phyloP scores from a whole-genome alignment of 23 tunicate species.

The Styela plicata region DNA sequence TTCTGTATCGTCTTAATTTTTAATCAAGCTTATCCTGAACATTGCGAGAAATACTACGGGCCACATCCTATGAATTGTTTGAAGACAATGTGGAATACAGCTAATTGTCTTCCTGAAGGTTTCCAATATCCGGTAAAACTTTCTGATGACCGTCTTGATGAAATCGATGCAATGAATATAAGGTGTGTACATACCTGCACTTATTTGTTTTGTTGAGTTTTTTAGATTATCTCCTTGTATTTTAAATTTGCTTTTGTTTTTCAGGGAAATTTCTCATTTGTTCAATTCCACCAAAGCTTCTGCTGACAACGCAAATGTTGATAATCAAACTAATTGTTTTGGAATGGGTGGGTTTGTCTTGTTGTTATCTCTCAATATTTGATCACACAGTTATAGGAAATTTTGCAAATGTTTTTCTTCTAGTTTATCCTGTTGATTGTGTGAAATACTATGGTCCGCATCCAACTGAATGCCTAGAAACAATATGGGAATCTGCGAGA shows the following conservation, averaged over 20 bases:
- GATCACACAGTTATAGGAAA: no score
- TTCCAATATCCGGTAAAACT: constrained; percentile 17
- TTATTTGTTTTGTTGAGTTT: no score
- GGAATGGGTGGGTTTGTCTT: no score
- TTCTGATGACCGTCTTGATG: not conserved
- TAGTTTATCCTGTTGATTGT: constrained; percentile 13
- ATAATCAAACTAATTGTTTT: constrained; percentile 26
- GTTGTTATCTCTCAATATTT: no score
- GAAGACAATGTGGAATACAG: constrained; percentile 31
- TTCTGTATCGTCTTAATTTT: no score
- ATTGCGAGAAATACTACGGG: constrained; percentile 20
- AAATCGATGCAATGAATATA: not conserved
- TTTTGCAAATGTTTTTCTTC: not conserved
- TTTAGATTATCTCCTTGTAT: no score
- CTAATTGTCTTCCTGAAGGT: constrained; percentile 26
- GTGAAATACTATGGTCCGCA: constrained; percentile 36
- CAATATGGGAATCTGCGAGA: constrained; percentile 15
- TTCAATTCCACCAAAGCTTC: not conserved
- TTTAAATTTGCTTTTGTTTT: no score
- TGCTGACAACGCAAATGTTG: constrained; percentile 11
- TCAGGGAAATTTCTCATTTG: constrained; percentile 3
- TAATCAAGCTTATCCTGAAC: not conserved
- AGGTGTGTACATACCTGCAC: no score
- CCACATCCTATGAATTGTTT: constrained; percentile 20
- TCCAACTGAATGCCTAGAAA: constrained; percentile 24